Conservation (phyloP, 2,113 vertebrate genomes). For the Mesoclemmys tuberculata region DNA sequence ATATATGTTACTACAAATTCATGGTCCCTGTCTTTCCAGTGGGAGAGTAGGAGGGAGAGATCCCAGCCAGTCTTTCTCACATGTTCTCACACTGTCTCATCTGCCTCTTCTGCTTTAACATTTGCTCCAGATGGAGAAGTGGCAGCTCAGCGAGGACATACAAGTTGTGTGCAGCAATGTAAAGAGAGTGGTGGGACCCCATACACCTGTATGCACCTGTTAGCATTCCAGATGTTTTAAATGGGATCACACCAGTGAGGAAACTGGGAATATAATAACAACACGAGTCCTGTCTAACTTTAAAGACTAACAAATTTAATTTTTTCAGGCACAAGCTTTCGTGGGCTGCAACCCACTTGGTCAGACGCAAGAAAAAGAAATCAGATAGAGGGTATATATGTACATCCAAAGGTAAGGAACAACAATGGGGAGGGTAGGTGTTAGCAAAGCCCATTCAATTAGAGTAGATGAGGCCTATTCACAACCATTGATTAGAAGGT, state of each 20-base stretch:
- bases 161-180: neutral
- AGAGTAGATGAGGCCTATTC: no score
- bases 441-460: no score
- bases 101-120: neutral
- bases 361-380: no score
- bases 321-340: no score
- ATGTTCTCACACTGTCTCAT: neutral
- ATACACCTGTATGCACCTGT: neutral
- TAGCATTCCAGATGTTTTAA: neutral
- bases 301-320: no score
- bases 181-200: neutral
- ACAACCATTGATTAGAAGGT: no score
- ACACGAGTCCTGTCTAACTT: no score
- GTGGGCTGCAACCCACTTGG: no score
- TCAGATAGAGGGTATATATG: no score
- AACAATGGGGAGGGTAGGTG: no score
- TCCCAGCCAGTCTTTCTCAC: constrained; percentile 57
- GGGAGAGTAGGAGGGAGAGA: neutral
- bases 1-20: neutral
- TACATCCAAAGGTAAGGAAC: no score
- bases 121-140: neutral
- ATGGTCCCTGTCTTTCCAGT: neutral
- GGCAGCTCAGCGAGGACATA: neutral
- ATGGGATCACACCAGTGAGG: neutral
- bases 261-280: neutral